phyloP scores from a whole-genome alignment of 1,140 invertebrate genomes.

The Hesperophylax magnus region DNA sequence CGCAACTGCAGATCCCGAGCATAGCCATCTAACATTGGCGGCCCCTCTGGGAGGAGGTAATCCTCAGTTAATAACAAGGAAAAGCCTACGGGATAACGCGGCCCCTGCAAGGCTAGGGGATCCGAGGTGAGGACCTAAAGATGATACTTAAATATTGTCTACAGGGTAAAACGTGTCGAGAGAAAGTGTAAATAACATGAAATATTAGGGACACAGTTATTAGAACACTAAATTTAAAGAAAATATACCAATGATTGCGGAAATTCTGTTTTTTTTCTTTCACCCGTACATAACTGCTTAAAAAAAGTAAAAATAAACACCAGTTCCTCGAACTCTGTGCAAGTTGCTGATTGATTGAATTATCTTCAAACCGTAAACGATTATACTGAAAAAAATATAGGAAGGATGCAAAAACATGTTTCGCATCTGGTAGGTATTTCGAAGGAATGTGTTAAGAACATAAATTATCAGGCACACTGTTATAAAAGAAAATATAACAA shows the following conservation, averaged over 20 bases:
- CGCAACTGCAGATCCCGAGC: conserved; percentile 31
- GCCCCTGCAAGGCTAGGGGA: not conserved
- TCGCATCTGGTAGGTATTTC: no score
- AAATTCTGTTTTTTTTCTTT: no score
- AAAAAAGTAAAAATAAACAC: no score
- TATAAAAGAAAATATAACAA: no score
- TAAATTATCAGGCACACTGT: no score
- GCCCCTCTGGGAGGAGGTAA: conserved; percentile 51
- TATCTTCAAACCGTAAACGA: no score
- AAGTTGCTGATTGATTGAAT: no score
- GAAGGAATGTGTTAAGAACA: no score
- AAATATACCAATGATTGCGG: not conserved
- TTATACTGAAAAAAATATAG: no score
- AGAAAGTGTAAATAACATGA: conserved; percentile 18
- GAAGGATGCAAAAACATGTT: no score
- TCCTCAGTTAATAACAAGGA: conserved; percentile 58
- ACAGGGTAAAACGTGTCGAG: not conserved
- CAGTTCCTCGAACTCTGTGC: no score
- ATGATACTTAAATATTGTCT: conserved; percentile 35
- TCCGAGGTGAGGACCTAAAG: conserved; percentile 19
- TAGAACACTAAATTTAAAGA: not conserved
- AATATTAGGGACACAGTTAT: not conserved
- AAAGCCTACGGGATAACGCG: conserved; percentile 49
- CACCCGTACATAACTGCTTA: no score
- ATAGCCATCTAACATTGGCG: conserved; percentile 39